Base-by-base conservation (phyloP, 1,140 invertebrate species). In the Hyles euphorbiae region DNA sequence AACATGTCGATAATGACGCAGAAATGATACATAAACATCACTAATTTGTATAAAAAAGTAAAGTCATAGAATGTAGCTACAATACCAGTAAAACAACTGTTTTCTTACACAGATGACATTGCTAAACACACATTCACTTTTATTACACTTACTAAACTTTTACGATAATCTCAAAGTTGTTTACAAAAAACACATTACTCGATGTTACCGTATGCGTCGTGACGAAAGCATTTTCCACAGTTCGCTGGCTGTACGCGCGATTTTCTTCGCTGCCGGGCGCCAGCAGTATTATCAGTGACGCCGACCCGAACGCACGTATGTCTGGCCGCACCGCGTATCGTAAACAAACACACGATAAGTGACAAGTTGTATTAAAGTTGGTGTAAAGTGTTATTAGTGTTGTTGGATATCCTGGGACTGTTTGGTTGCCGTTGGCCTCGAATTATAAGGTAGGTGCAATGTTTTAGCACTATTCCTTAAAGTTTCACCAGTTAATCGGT, bases 221-320 rank as follows among this genome's bases (percentile, higher is more conserved):
- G 63, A 71, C 65, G 65, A 71, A 71, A 71, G 65, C 69, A 69
- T 80, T 79, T 79, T 77, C 73, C 77, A 69, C 69, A 65, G 63
- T 58, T 52, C 58, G 61, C 45, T 60, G 60, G 65, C 55, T 49
- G 53, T 46, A 61, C 54, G 58, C 59, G 60, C 62, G 63, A 74
- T 74, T 80, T 79, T 76, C 72, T 61, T 72, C 60, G 63, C 63
- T 52, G 11, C 54, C 12, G 51, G 36, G 49, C 48, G 51, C 8
- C 57, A 9, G 53, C 69, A 69, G 67, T 65, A 53, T 46, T 45
- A 56, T 44, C 40, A 60, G 53, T 36, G 56, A 22, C 54, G 40
- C 54, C 58, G 45, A 54, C 55, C 43, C 56, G 66, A 62, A 46
- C 44, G 52, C 50, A 57, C 49, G 51, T 43, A 8, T 47, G 8